Conservation (phyloP, 2,113 vertebrate genomes). For the Catharus minimus region DNA sequence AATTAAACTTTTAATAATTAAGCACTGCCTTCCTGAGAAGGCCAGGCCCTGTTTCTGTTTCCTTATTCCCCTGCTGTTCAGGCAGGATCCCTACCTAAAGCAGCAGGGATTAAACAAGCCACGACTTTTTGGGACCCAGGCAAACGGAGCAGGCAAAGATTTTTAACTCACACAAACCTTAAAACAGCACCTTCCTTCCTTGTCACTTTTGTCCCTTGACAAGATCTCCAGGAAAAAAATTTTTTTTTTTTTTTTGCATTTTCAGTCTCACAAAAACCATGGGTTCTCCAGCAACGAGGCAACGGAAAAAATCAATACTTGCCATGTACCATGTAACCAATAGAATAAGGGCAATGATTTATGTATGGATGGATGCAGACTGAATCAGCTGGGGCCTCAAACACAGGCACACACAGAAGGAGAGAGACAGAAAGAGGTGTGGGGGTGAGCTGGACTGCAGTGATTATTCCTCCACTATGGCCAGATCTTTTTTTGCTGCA, state of each 20-base stretch:
- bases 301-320: constrained; percentile 93
- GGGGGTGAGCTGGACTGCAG: constrained; percentile 74
- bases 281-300: constrained; percentile 90
- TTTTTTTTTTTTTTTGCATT: constrained; percentile 43
- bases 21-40: neutral
- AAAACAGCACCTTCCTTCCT: constrained; percentile 12
- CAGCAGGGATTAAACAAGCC: constrained; percentile 32
- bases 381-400: constrained; percentile 89
- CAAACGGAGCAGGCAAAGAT: constrained; percentile 11
- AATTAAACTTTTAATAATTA: constrained; percentile 57
- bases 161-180: constrained; percentile 7
- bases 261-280: constrained; percentile 83
- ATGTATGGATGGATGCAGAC: constrained; percentile 91
- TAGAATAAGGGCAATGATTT: constrained; percentile 98
- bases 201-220: constrained; percentile 55
- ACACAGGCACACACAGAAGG: constrained; percentile 72
- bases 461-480: constrained; percentile 78
- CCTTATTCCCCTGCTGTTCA: constrained; percentile 10
- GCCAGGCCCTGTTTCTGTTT: neutral
- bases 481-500: constrained; percentile 72
- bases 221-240: constrained; percentile 48
- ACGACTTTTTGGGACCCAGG: constrained; percentile 15
- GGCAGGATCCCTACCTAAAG: neutral
- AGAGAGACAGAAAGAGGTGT: constrained; percentile 63
- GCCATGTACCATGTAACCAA: constrained; percentile 96